Conservation (phyloP, 2,888 invertebrate genomes). For the Hoplodrina blanda region DNA sequence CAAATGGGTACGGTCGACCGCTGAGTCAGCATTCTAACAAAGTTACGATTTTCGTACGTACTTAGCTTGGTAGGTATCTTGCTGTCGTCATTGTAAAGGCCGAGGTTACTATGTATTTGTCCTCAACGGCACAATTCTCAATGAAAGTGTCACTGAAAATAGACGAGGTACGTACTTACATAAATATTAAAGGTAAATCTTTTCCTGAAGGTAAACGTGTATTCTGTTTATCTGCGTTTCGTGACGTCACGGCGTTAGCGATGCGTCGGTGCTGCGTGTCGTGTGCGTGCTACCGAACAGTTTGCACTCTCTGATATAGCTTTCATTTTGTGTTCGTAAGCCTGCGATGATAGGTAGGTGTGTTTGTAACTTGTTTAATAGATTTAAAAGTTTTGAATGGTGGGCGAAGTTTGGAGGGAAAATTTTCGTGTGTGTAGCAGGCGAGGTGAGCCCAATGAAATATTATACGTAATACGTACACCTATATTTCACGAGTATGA, state of each 20-base stretch:
- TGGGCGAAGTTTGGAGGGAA: constrained; percentile 59
- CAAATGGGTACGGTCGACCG: constrained; percentile 44
- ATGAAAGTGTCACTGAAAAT: constrained; percentile 58
- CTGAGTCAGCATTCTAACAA: constrained; percentile 38
- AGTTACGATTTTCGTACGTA: constrained; percentile 38
- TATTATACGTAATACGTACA: constrained; percentile 32
- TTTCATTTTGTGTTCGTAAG: constrained; percentile 58
- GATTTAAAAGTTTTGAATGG: constrained; percentile 74
- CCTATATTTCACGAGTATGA: constrained; percentile 28
- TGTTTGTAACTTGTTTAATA: constrained; percentile 67
- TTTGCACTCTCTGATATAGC: constrained; percentile 57
- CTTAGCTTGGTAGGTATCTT: constrained; percentile 15
- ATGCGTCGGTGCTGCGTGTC: constrained; percentile 51
- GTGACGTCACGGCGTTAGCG: constrained; percentile 60
- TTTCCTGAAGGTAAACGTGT: constrained; percentile 45
- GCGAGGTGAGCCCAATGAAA: constrained; percentile 53
- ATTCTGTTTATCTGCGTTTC: constrained; percentile 51
- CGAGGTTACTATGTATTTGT: constrained; percentile 54
- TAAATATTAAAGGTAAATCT: constrained; percentile 58
- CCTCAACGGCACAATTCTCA: constrained; percentile 44
- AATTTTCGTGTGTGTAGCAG: constrained; percentile 56
- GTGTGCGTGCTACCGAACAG: constrained; percentile 63
- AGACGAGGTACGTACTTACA: constrained; percentile 15
- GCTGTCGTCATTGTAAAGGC: constrained; percentile 29
- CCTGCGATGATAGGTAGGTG: constrained; percentile 45